These are phyloP conservation scores for Eufriesea mexicana DNA, from an alignment of 1,140 invertebrate species.

Conservation along the genomic window DNA sequence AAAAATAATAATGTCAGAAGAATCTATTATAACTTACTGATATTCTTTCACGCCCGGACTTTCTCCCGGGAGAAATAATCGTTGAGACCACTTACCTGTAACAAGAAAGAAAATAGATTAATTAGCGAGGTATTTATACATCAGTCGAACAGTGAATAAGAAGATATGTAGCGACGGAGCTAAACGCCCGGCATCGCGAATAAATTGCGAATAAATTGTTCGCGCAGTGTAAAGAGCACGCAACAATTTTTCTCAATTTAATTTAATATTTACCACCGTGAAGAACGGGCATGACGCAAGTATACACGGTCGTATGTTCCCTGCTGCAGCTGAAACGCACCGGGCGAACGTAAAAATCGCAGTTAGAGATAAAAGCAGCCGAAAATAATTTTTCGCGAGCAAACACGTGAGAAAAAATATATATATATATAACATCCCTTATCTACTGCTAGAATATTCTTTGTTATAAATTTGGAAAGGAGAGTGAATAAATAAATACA, in stretches of 20 bases:
- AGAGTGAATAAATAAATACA: too few species aligned
- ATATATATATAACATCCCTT: neutral
- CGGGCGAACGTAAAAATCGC: conserved; percentile 4
- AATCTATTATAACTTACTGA: too few species aligned
- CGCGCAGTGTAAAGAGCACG: too few species aligned
- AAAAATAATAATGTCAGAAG: too few species aligned
- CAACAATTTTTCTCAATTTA: conserved; percentile 6
- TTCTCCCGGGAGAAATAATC: neutral
- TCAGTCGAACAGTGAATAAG: neutral
- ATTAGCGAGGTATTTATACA: neutral
- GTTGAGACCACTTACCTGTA: conserved; percentile 17
- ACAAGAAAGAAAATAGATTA: neutral
- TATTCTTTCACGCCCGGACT: neutral
- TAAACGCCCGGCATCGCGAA: neutral
- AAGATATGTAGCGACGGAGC: accelerated
- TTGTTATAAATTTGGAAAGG: neutral
- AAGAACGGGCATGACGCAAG: neutral
- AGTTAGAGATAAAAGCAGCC: neutral
- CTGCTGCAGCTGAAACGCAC: neutral
- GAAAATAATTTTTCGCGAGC: neutral
- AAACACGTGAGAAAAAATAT: neutral
- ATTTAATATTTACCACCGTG: conserved; percentile 6
- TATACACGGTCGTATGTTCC: neutral
- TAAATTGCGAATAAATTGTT: neutral
- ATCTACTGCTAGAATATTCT: neutral